phyloP scores from a whole-genome alignment of 2,113 vertebrate species.

The Cyphomyrus plagiostoma region DNA sequence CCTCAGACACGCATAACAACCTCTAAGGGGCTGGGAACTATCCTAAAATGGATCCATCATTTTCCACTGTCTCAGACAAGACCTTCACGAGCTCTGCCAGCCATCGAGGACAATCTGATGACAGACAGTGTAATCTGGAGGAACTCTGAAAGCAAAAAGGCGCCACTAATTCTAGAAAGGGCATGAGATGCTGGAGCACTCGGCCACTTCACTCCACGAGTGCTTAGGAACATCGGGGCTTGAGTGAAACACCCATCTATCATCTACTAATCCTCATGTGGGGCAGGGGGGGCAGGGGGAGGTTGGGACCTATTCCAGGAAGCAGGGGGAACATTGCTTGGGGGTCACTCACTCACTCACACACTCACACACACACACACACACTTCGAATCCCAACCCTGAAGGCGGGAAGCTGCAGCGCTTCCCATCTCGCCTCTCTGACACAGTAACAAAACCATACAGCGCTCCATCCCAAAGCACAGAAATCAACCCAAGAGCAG shows the following conservation, averaged over 20 bases:
- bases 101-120: background rate
- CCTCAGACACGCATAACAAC: background rate
- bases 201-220: constrained; percentile 11
- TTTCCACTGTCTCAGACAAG: background rate
- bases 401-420: background rate
- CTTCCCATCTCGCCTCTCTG: background rate
- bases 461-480: background rate
- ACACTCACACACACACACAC: no score
- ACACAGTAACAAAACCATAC: background rate
- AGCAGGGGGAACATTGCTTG: background rate
- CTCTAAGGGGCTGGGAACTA: background rate
- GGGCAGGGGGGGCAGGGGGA: background rate
- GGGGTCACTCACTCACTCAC: no score
- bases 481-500: background rate
- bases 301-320: background rate
- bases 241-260: background rate
- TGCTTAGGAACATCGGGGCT: background rate
- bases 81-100: background rate
- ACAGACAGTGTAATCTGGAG: background rate
- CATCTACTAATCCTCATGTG: background rate
- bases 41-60: constrained; percentile 11
- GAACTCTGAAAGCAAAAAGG: background rate
- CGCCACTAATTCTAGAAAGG: background rate
- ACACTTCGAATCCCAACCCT: background rate
- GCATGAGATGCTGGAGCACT: background rate